Evolutionary conservation across 2,797 vertebrate genomes (phyloP).

Genomic region (Dallia pectoralis): DNA sequence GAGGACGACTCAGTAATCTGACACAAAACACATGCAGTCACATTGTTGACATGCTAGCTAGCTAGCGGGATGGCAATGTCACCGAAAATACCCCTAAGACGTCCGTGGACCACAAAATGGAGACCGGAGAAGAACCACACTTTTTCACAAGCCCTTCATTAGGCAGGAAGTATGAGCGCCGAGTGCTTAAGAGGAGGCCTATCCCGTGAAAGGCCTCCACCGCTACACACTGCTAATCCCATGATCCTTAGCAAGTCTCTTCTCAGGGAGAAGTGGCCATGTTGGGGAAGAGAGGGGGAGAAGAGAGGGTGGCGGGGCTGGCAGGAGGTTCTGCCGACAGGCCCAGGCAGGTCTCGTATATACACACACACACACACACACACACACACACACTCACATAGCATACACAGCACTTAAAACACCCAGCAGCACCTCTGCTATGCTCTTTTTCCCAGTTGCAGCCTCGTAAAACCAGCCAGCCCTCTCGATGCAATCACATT

Average conservation of each 20-base stretch:
- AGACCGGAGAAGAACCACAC: neutral
- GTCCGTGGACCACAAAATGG: neutral
- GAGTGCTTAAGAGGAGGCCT: neutral
- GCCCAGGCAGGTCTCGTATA: constrained; percentile 3
- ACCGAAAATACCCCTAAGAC: too few species aligned
- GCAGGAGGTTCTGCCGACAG: neutral
- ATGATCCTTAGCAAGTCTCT: constrained; percentile 6
- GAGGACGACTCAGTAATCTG: neutral
- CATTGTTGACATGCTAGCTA: constrained; percentile 46
- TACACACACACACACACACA: constrained; percentile 1
- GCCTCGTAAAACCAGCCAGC: neutral
- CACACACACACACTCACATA: neutral
- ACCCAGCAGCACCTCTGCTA: neutral
- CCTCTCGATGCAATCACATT: constrained; percentile 8
- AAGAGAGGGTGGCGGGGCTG: neutral
- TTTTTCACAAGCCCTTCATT: neutral
- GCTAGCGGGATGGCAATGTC: neutral
- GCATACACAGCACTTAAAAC: constrained; percentile 8
- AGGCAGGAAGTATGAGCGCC: neutral
- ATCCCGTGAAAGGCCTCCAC: neutral
- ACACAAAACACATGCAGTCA: constrained; percentile 8
- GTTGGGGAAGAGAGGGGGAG: constrained; percentile 3
- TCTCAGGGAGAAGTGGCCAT: neutral
- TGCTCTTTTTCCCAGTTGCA: neutral
- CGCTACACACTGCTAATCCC: neutral